phyloP scores from a whole-genome alignment of 2,113 vertebrate genomes.

The Lepidothrix coronata region DNA sequence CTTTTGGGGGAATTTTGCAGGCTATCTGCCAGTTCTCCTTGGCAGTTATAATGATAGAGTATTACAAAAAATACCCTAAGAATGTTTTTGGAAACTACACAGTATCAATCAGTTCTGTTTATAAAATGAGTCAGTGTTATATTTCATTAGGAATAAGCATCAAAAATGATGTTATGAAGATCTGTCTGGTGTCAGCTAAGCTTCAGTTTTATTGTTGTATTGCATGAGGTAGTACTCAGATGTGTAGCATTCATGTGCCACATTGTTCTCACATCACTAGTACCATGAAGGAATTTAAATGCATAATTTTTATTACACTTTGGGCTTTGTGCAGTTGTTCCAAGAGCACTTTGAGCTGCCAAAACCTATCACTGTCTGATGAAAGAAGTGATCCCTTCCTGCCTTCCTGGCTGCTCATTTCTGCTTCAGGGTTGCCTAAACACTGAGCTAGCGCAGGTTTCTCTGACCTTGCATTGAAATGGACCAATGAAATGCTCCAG shows the following conservation, averaged over 20 bases:
- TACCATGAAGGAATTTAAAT: neutral
- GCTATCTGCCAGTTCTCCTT: neutral
- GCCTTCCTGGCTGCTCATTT: neutral
- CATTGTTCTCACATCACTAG: neutral
- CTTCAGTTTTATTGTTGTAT: neutral
- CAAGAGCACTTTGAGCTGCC: neutral
- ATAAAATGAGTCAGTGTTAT: neutral
- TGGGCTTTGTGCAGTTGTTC: neutral
- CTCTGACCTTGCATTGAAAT: neutral
- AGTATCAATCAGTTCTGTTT: neutral
- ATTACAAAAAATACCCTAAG: neutral
- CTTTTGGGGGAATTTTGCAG: neutral
- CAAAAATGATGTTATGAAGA: neutral
- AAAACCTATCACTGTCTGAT: neutral
- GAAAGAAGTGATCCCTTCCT: neutral
- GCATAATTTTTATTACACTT: neutral
- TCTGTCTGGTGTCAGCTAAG: neutral
- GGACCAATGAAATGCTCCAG: neutral
- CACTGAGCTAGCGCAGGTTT: neutral
- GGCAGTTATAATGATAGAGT: neutral
- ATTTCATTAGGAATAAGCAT: neutral
- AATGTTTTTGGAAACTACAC: neutral
- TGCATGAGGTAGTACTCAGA: neutral
- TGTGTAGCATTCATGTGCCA: accelerated
- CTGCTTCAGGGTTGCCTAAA: neutral